Conservation (phyloP, 2,797 vertebrate species). For the Borostomias antarcticus region DNA sequence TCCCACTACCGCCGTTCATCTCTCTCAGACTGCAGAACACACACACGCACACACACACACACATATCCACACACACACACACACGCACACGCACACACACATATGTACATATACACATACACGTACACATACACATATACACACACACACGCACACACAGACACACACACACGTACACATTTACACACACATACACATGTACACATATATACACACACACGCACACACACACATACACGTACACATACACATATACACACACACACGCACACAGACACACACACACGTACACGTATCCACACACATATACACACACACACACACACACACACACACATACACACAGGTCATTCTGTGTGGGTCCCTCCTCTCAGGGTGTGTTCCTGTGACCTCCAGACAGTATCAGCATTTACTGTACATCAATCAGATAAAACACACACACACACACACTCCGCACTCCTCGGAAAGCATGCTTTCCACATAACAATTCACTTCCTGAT, state of each 20-base stretch:
- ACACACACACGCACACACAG: no score
- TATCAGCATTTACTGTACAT: no score
- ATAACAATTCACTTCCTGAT: constrained; percentile 26
- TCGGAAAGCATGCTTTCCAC: constrained; percentile 2
- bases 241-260: no score
- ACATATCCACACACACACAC: not conserved
- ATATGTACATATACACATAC: no score
- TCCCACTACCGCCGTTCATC: no score
- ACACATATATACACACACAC: constrained; percentile 1
- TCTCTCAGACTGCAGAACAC: no score
- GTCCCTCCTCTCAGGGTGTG: constrained; percentile 4
- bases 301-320: constrained; percentile 7
- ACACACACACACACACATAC: not conserved
- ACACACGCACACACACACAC: not conserved
- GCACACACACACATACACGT: not conserved
- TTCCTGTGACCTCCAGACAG: constrained; percentile 5
- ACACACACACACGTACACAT: no score
- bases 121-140: no score
- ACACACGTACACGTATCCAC: constrained; percentile 1
- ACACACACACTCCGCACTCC: constrained; percentile 3
- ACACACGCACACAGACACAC: not conserved
- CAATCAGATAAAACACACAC: not conserved
- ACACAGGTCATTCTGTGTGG: not conserved
- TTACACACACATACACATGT: not conserved
- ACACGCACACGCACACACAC: not conserved